Evolutionary conservation across 2,113 vertebrate genomes (phyloP).

Genomic region (Tringa solitaria): DNA sequence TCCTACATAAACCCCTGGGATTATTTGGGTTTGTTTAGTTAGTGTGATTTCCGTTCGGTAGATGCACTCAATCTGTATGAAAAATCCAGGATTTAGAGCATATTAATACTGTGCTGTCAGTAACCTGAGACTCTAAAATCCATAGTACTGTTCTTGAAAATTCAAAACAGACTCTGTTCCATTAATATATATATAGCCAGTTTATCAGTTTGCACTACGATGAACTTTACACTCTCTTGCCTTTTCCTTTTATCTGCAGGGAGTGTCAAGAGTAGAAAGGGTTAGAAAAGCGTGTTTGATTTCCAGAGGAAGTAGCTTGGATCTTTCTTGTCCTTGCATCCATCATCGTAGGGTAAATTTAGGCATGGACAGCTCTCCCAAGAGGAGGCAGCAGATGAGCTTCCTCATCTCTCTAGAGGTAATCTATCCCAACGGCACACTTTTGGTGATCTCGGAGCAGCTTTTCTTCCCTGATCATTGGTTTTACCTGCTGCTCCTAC

Average conservation of each 20-base stretch:
- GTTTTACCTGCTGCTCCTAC: neutral
- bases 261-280: neutral
- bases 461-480: neutral
- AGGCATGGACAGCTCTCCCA: neutral
- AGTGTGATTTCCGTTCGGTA: neutral
- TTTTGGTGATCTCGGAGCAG: neutral
- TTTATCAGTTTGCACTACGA: neutral
- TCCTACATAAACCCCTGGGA: neutral
- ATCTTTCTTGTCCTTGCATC: neutral
- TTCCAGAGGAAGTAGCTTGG: neutral
- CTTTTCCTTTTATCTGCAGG: neutral
- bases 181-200: neutral
- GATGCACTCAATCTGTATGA: neutral
- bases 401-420: neutral
- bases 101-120: neutral
- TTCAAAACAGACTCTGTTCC: neutral
- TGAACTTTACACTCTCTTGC: neutral
- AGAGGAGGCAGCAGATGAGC: neutral
- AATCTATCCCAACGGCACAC: neutral
- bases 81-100: neutral
- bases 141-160: neutral
- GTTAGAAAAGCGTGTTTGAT: neutral
- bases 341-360: neutral
- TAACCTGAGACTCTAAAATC: neutral
- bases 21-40: neutral